Evolutionary conservation across 2,888 invertebrate genomes (phyloP).

Genomic region (Saturnia pavonia): DNA sequence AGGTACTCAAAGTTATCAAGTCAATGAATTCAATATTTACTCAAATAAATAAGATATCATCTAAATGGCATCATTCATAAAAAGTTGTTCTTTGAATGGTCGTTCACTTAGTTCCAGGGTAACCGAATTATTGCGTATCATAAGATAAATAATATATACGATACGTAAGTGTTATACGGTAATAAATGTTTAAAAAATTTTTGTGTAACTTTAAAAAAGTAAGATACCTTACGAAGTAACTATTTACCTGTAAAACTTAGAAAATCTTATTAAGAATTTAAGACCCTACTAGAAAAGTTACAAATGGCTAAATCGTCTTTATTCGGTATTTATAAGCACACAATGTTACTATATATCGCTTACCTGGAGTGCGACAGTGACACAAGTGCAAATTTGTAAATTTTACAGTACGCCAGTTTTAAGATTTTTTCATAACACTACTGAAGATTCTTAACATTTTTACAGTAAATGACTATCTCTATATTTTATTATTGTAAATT

Average conservation of each 20-base stretch:
- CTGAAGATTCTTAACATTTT: too few species aligned
- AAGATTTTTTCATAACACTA: too few species aligned
- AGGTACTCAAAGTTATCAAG: too few species aligned
- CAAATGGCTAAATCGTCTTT: conserved; percentile 21
- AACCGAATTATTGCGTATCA: background rate
- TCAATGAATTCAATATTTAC: too few species aligned
- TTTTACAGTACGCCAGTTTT: too few species aligned
- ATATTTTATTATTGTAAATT: too few species aligned
- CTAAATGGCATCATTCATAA: too few species aligned
- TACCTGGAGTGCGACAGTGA: too few species aligned
- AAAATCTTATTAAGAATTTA: background rate
- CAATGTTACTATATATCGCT: background rate
- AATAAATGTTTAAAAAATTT: background rate
- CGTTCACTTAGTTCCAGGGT: background rate
- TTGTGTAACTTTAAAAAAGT: background rate
- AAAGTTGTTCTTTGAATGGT: background rate
- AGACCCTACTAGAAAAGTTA: background rate
- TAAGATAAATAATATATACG: too few species aligned
- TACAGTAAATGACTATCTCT: too few species aligned
- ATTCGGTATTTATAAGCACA: background rate
- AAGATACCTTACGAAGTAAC: background rate
- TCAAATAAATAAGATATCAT: too few species aligned
- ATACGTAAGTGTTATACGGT: background rate
- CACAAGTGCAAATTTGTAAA: too few species aligned
- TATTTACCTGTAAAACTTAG: background rate